A percentile compares a stretch with the other conserved stretches of the same genome.
Evolutionary conservation across 2,797 vertebrate genomes (phyloP).

Genomic region (Trematomus bernacchii): DNA sequence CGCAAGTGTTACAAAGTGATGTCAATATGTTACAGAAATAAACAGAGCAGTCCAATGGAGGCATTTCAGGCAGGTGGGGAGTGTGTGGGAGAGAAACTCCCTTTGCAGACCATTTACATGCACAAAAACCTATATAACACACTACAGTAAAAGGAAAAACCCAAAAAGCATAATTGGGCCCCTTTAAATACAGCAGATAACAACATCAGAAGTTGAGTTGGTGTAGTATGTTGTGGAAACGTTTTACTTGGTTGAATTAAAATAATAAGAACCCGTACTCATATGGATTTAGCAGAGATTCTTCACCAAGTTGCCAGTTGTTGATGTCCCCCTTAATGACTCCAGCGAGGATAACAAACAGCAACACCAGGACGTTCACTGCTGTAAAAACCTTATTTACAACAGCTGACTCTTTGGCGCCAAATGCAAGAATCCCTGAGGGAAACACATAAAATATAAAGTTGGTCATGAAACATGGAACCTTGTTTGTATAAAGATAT

Average conservation of each 20-base stretch:
- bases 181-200: not conserved
- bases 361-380: constrained; percentile 85
- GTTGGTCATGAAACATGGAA: not conserved
- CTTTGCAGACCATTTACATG: too few relatives aligned
- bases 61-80: too few relatives aligned
- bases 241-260: not conserved
- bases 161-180: too few relatives aligned
- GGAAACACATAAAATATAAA: constrained; percentile 25
- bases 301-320: constrained; percentile 86
- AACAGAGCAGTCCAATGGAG: too few relatives aligned
- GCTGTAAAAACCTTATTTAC: constrained; percentile 91
- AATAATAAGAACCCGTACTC: constrained; percentile 45
- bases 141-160: too few relatives aligned
- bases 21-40: too few relatives aligned
- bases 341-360: constrained; percentile 88
- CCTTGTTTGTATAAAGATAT: not conserved
- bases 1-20: too few relatives aligned
- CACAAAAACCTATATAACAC: too few relatives aligned
- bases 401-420: constrained; percentile 88
- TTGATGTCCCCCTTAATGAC: constrained; percentile 87
- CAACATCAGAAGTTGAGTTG: not conserved
- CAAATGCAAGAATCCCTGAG: constrained; percentile 89
- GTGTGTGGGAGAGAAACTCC: too few relatives aligned
- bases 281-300: constrained; percentile 62
- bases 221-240: not conserved